Evolutionary conservation across 2,888 invertebrate species (phyloP).

Genomic region (Sepioteuthis lessoniana): DNA sequence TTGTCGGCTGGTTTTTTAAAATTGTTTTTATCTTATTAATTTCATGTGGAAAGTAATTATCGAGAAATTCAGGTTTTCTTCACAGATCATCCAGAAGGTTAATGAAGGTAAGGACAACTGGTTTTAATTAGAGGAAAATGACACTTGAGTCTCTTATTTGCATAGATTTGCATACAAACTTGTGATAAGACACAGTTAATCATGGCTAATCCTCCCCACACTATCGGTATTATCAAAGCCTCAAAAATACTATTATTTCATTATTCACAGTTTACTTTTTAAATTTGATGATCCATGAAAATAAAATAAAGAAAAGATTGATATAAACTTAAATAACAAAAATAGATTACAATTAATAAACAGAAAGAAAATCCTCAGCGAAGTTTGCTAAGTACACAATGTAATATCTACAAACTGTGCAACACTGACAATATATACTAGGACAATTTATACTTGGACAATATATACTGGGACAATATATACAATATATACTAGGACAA

Average conservation of each 20-base stretch:
- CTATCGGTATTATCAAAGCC: slow-evolving; percentile 10
- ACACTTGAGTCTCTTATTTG: not conserved
- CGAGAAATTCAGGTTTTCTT: not conserved
- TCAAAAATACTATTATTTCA: not conserved
- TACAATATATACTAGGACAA: no score
- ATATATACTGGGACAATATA: no score
- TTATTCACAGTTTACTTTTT: not conserved
- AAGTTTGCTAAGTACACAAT: no score
- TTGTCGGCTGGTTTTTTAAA: no score
- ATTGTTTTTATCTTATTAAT: not conserved
- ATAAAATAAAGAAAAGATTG: no score
- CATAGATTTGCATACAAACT: slow-evolving; percentile 1
- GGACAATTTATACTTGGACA: no score
- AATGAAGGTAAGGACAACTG: not conserved
- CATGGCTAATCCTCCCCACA: not conserved
- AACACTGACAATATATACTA: no score
- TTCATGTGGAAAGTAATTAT: slow-evolving; percentile 14
- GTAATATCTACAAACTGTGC: no score
- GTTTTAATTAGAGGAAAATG: not conserved
- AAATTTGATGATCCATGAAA: slow-evolving; percentile 16
- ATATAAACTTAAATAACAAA: no score
- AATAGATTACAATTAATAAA: no score
- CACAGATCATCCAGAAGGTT: not conserved
- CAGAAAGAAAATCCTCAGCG: no score
- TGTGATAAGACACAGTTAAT: not conserved